Percentiles rank a stretch among this genome's conserved stretches.
These are phyloP conservation scores for Dromaius novaehollandiae DNA, from an alignment of 2,113 vertebrate species.

Conservation along the genomic window DNA sequence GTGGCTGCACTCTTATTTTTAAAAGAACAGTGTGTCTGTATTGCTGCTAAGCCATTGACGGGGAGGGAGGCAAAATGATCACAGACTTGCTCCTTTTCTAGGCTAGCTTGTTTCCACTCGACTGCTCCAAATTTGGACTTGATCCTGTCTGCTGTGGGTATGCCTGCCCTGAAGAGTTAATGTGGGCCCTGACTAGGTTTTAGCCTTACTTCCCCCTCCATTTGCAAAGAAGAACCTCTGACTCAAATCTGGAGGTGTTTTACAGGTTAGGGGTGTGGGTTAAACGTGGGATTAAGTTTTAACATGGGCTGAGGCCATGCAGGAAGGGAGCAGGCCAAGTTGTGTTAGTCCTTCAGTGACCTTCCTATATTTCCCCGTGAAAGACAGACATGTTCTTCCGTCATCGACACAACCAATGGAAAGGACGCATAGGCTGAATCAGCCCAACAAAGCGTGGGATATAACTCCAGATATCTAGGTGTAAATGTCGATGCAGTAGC, in stretches of 20 bases:
- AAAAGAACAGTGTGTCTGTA: constrained; percentile 37
- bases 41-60: neutral
- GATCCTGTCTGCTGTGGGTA: neutral
- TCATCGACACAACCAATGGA: neutral
- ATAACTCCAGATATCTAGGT: neutral
- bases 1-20: constrained; percentile 46
- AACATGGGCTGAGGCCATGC: constrained; percentile 13
- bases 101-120: neutral
- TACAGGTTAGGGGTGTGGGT: constrained; percentile 6
- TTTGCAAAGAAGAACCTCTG: constrained; percentile 12
- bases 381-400: constrained; percentile 12
- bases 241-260: constrained; percentile 51
- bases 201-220: constrained; percentile 3
- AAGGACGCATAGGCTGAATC: neutral
- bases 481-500: neutral
- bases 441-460: neutral
- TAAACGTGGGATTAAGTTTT: constrained; percentile 39
- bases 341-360: constrained; percentile 61
- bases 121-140: constrained; percentile 10
- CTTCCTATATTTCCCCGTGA: constrained; percentile 13
- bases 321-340: constrained; percentile 12
- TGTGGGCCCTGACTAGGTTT: neutral
- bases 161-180: constrained; percentile 26
- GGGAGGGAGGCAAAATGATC: neutral
- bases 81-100: neutral